Conservation (phyloP, 2,113 vertebrate genomes). For the Nycticebus coucang region DNA sequence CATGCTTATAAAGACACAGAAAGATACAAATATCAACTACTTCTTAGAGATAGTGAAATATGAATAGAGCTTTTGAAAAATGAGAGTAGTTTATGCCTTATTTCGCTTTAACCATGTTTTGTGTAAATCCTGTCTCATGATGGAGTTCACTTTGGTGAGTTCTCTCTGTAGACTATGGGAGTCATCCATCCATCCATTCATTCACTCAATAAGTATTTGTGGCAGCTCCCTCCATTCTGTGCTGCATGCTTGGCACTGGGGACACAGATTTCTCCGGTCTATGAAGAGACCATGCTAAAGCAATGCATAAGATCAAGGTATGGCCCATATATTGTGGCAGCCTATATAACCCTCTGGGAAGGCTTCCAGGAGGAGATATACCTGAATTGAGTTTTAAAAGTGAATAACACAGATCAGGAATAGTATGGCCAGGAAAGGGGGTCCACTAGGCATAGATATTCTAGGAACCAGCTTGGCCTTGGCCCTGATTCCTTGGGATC, state of each 20-base stretch:
- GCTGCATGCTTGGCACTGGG: not conserved
- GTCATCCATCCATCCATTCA: not conserved
- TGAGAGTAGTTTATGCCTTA: not conserved
- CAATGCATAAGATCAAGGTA: not conserved
- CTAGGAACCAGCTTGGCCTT: not conserved
- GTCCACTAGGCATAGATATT: not conserved
- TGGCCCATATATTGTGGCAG: not conserved
- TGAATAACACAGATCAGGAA: not conserved
- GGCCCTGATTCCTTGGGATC: not conserved
- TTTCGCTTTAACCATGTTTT: conserved; percentile 6
- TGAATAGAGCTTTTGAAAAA: not conserved
- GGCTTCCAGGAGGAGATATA: not conserved
- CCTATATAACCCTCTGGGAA: not conserved
- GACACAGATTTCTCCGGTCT: not conserved
- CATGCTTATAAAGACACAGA: not conserved
- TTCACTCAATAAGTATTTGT: not conserved
- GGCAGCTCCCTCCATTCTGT: not conserved
- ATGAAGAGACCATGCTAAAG: not conserved
- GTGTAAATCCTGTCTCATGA: not conserved
- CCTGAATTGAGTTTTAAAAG: not conserved
- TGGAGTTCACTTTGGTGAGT: not conserved
- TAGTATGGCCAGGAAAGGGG: not conserved
- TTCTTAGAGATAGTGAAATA: not conserved
- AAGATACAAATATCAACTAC: not conserved
- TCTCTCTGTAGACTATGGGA: not conserved